Percentiles rank a stretch among this genome's conserved stretches.
Evolutionary conservation across 1,140 invertebrate genomes (phyloP).

Genomic region (Zaprionus vittiger): DNA sequence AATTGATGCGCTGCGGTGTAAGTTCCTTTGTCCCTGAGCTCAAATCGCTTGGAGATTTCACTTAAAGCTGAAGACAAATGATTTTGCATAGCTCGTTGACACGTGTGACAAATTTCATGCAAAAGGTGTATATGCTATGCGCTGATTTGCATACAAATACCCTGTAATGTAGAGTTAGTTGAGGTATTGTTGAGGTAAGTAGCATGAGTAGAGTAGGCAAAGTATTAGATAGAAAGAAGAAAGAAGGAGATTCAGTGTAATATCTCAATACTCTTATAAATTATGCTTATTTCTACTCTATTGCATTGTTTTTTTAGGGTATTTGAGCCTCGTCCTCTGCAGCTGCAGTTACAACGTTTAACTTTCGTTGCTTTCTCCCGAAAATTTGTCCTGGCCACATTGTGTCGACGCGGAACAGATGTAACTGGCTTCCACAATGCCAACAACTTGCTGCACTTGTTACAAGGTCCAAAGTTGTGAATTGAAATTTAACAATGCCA

Average conservation of each 20-base stretch:
- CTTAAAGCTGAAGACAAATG: constrained; percentile 52
- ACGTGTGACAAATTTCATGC: constrained; percentile 39
- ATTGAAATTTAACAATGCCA: constrained; percentile 69
- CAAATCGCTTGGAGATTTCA: constrained; percentile 46
- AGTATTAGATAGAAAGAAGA: fast-evolving
- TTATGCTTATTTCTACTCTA: not conserved
- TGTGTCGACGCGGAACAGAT: constrained; percentile 47
- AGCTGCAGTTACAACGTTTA: not conserved
- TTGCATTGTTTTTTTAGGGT: not conserved
- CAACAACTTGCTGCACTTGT: constrained; percentile 72
- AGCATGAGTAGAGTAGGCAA: not conserved
- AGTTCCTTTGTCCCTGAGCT: constrained; percentile 24
- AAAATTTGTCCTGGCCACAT: constrained; percentile 46
- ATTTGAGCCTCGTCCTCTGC: not conserved
- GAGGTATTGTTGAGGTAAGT: not conserved
- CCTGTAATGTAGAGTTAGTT: not conserved
- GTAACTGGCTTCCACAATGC: constrained; percentile 67
- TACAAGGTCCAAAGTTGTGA: constrained; percentile 72
- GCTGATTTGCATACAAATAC: constrained; percentile 43
- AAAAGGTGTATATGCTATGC: constrained; percentile 22
- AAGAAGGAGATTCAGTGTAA: not conserved
- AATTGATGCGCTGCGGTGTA: constrained; percentile 64
- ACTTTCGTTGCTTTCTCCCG: constrained; percentile 1
- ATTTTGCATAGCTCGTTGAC: constrained; percentile 41
- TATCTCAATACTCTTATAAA: too few relatives aligned